Evolutionary conservation across 2,113 vertebrate genomes (phyloP), one percentile per base, ranked within the genome.

Genomic region (Sphyrna mokarran): DNA sequence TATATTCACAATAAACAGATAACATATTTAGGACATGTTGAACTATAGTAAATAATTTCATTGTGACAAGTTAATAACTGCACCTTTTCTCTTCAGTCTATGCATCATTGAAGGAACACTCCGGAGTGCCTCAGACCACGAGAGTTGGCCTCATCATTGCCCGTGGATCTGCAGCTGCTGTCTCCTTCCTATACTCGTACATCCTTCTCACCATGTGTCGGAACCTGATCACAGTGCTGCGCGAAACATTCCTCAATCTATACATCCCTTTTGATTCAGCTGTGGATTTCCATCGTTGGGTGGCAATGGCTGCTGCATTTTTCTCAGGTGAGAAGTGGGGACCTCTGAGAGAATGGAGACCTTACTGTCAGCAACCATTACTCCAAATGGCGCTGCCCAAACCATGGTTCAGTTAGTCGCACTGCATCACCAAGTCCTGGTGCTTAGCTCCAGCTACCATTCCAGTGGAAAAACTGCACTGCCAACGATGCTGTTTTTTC

Each of bases 191-290:
- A 63, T 96, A 96, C 37, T 96, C 95, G 13, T 96, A 91, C 90
- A 95, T 96, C 90, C 95, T 96, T 23, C 95, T 96, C 90, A 96
- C 95, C 26, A 96, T 96, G 95, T 96, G 95, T n/a, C 95, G 95
- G 2, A 96, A 96, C 70, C 86, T 96, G 68, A 96, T 93, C 90
- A 96, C 95, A 1, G 14, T 63, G 0, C 89, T 96, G 23, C 95
- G 95, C 0, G 86, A 96, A 48, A 96, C 95, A 0, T 72, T 80
- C 63, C 95, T 96, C 90, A 96, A 96, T 26, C 90, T 22, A 1
- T 96, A 95, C 95, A 96, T 96, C 61, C 95, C 95, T 54, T 96
- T 96, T 61, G 95, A 96, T 76, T 96, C 95, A 18, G 95, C 95
- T 4, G 95, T 96, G 9, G 95, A 90, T 48, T 96, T 96, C 72